These are phyloP conservation scores for Ochlodes sylvanus DNA, from an alignment of 2,888 invertebrate genomes.

Conservation along the genomic window DNA sequence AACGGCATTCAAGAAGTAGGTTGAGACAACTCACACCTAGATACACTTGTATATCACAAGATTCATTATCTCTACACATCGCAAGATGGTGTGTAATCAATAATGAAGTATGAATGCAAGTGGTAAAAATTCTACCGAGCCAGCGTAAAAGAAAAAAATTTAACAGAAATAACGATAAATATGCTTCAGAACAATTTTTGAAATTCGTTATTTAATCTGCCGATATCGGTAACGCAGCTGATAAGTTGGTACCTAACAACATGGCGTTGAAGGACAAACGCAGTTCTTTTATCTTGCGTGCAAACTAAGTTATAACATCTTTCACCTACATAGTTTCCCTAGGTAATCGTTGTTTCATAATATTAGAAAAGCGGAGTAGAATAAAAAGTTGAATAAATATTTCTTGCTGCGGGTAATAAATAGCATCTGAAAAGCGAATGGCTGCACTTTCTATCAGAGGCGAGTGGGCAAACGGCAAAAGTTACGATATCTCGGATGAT, in stretches of 20 bases:
- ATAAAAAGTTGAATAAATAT: constrained; percentile 13
- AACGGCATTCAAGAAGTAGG: constrained; percentile 80
- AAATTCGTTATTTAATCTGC: constrained; percentile 1
- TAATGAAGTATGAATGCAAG: constrained; percentile 48
- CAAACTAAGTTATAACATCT: constrained; percentile 2
- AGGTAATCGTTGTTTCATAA: constrained; percentile 1
- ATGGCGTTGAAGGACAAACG: constrained; percentile 7
- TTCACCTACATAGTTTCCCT: background rate
- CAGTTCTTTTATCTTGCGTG: background rate
- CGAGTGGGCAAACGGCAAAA: constrained; percentile 71
- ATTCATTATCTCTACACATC: constrained; percentile 72
- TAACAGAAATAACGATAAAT: background rate
- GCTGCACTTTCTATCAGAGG: constrained; percentile 67
- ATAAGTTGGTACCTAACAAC: background rate
- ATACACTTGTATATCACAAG: constrained; percentile 79
- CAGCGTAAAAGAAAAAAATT: background rate
- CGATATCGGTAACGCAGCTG: constrained; percentile 12
- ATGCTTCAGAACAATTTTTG: background rate
- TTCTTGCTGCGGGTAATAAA: constrained; percentile 56
- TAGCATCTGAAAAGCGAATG: constrained; percentile 72
- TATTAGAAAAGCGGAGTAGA: constrained; percentile 13
- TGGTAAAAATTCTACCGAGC: constrained; percentile 15
- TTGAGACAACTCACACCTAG: constrained; percentile 80
- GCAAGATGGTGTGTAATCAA: constrained; percentile 52
- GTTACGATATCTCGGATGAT: constrained; percentile 77